Evolutionary conservation across 2,113 vertebrate species (phyloP), one percentile per base, ranked within the genome.

Genomic region (Silurus meridionalis): DNA sequence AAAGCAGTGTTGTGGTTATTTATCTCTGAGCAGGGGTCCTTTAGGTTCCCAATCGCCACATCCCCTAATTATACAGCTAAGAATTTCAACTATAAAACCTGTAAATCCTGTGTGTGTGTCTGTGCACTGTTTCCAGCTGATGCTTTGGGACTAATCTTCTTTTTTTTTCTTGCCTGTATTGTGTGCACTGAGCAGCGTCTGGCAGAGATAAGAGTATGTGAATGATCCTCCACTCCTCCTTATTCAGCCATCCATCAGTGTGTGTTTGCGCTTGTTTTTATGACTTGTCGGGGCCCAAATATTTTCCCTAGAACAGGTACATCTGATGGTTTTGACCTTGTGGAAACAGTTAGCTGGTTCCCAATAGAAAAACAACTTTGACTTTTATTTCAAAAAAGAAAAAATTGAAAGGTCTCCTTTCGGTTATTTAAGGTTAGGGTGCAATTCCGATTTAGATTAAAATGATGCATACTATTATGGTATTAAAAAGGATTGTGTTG

Each of bases 1-100:
- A 85, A 57, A 60, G 10, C 25, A 66, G 57, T n/a, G 74, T 66
- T 69, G 84, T 79, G 74, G 77, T 67, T 66, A 80, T 78, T 57
- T 21, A 69, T 85, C 75, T 46, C 84, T 67, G 15, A 79, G 61
- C 61, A 57, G n/a, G 61, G 53, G 25, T 57, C 55, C 83, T 84
- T 84, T 66, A 55, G 50, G 10, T 60, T 64, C 50, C 7, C 71
- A 25, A 9, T 84, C 14, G 14, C 58, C 55, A 53, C n/a, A 1
- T 77, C 72, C 13, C 13, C 25, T 80, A 66, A 78, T 28, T 78
- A 60, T 78, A 85, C 5, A 25, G 48, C 11, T 53, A 78, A 85
- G 19, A 57, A 79, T 52, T 85, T 67, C 25, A 85, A 46, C 61
- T 64, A 37, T n/a, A 85, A 79, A 67, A 64, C 74, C 58, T 66